These are phyloP conservation scores for Danio choprae DNA, from an alignment of 2,797 vertebrate species.

Conservation along the genomic window DNA sequence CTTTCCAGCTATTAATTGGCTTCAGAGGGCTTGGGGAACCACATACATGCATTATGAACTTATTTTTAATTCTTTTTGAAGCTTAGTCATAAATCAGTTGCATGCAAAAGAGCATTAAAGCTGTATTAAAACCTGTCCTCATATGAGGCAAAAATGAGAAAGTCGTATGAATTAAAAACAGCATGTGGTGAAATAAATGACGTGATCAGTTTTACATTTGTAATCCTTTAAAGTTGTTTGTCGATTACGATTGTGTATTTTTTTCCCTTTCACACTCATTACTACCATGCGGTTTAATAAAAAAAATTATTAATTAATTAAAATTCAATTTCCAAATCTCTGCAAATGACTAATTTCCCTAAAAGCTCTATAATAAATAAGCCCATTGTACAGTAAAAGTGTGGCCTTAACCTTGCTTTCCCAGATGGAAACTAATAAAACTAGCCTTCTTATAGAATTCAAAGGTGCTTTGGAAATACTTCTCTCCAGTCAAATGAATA, in stretches of 20 bases:
- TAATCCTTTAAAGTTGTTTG: background rate
- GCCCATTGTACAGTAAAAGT: background rate
- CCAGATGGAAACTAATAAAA: constrained; percentile 2
- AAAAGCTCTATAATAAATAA: background rate
- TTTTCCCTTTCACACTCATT: background rate
- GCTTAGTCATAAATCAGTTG: background rate
- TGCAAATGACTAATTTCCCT: background rate
- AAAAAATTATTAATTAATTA: background rate
- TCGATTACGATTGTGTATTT: background rate
- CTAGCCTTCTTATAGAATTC: background rate
- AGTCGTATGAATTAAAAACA: background rate
- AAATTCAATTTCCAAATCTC: background rate
- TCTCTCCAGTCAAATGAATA: constrained; percentile 10
- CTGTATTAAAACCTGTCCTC: background rate
- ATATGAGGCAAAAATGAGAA: background rate
- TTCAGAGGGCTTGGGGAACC: too few species aligned
- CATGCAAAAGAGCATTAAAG: background rate
- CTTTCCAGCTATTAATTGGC: too few species aligned
- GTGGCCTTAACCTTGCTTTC: constrained; percentile 1
- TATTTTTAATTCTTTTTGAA: background rate
- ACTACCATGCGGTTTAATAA: background rate
- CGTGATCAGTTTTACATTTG: background rate
- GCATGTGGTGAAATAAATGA: background rate
- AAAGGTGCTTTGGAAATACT: constrained; percentile 1
- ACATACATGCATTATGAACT: background rate